Base-by-base conservation (phyloP, 2,113 vertebrate species). In the Carettochelys insculpta region DNA sequence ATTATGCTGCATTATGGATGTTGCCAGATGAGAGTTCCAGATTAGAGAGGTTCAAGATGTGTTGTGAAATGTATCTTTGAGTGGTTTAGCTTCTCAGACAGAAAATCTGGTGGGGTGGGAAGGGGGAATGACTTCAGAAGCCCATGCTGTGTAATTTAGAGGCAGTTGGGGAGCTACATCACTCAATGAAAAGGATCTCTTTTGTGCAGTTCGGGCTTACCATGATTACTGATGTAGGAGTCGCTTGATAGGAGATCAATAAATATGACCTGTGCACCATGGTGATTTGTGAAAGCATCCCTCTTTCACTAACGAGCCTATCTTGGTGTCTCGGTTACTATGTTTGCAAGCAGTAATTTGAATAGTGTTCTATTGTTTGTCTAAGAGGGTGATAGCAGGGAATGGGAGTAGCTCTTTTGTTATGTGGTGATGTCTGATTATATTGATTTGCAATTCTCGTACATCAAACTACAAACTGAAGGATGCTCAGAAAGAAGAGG, bases 261-360 rank as follows among this genome's bases (percentile, higher is more conserved):
- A 61, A 80, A 27, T 34, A 51, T 86, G 34, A 86, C 16, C 75
- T 3, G 1, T 41, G 24, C 71, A 3, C 34, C 43, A 27, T 31
- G 19, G 10, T 91, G 78, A 50, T 77, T 77, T 92, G 75, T 93
- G 83, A 88, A 94, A 93, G 20, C 65, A 76, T 91, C 45, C 68
- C 0, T 16, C 43, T 82, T 53, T 61, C 4, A 8, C 8, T 80
- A 76, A 14, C 81, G 47, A n/a, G 11, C 27, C 43, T 83, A 1
- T 92, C 82, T 84, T 47, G 34, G 61, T 77, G 11, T 68, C 85
- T 73, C 82, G 48, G 90, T 92, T 92, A 79, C 83, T 54, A 2
- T 81, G 52, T 85, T 93, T 89, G 77, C 68, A 53, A n/a, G 43
- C 65, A 92, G 80, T 51, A 77, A 51, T 86, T 83, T 92, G n/a